These are phyloP conservation scores for Pachyseris speciosa DNA, from an alignment of 64 coral and sea anemone species.

Conservation along the genomic window DNA sequence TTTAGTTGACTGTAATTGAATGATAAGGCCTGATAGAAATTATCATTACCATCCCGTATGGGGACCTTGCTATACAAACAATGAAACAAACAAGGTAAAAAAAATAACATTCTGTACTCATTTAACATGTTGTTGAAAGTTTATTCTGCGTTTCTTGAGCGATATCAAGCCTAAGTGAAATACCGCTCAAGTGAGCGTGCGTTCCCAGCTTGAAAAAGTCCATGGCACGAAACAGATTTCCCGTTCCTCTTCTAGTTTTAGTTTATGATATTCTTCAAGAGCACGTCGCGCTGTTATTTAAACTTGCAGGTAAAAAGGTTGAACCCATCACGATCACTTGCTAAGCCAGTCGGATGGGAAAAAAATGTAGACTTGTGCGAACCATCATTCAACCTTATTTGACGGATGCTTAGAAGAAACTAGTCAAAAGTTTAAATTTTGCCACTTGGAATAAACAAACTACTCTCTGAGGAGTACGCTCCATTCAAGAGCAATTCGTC, in stretches of 20 bases:
- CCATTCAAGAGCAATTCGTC: background rate
- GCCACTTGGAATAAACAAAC: background rate
- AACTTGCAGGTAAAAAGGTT: background rate
- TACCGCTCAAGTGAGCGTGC: background rate
- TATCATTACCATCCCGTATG: background rate
- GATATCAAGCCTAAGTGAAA: background rate
- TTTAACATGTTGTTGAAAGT: constrained; percentile 1
- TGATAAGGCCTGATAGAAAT: constrained; percentile 15
- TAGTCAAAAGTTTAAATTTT: background rate
- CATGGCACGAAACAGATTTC: background rate
- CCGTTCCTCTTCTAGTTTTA: background rate
- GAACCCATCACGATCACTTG: background rate
- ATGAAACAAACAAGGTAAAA: background rate
- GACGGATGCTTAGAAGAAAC: background rate
- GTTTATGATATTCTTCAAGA: constrained; percentile 32
- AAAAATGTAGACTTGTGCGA: background rate
- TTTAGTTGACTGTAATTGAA: constrained; percentile 50
- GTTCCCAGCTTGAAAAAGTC: background rate
- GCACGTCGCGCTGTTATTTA: background rate
- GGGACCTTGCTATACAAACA: background rate
- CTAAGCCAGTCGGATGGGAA: background rate
- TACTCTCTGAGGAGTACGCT: background rate
- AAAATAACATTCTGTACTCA: background rate
- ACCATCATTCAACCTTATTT: background rate
- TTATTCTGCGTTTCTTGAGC: background rate